Evolutionary conservation across 2,113 vertebrate species (phyloP).

Genomic region (Notechis scutatus): DNA sequence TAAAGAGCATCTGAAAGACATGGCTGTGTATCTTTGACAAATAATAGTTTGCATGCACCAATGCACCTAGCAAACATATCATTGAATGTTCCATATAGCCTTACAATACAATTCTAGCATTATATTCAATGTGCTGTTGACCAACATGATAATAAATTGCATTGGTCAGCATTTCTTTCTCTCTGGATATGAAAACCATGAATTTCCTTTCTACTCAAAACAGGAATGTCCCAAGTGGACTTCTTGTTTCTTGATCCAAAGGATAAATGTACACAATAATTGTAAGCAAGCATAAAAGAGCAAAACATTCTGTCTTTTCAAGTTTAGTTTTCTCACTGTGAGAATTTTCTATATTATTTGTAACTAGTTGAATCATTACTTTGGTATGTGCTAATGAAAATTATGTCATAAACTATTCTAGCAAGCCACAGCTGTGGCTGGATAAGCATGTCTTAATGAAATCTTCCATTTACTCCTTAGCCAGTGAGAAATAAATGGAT

Average conservation of each 20-base stretch:
- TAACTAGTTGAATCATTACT: neutral
- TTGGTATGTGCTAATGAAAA: neutral
- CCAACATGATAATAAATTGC: neutral
- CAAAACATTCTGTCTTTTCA: neutral
- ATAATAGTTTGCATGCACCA: neutral
- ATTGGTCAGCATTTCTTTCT: neutral
- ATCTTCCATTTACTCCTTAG: neutral
- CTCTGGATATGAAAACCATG: neutral
- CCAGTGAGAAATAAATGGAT: neutral
- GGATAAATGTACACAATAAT: neutral
- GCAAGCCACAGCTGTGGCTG: too few relatives aligned
- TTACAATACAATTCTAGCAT: neutral
- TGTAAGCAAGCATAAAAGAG: neutral
- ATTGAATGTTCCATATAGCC: neutral
- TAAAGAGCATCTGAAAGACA: neutral
- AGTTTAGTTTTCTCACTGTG: neutral
- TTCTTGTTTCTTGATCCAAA: neutral
- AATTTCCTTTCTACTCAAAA: neutral
- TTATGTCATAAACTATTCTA: neutral
- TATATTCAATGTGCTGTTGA: neutral
- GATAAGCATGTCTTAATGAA: neutral
- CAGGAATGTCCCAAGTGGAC: neutral
- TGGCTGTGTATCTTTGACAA: neutral
- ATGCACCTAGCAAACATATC: neutral
- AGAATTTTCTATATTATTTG: neutral